Conservation (phyloP, 2,113 vertebrate genomes). For the Nothobranchius kuhntae region DNA sequence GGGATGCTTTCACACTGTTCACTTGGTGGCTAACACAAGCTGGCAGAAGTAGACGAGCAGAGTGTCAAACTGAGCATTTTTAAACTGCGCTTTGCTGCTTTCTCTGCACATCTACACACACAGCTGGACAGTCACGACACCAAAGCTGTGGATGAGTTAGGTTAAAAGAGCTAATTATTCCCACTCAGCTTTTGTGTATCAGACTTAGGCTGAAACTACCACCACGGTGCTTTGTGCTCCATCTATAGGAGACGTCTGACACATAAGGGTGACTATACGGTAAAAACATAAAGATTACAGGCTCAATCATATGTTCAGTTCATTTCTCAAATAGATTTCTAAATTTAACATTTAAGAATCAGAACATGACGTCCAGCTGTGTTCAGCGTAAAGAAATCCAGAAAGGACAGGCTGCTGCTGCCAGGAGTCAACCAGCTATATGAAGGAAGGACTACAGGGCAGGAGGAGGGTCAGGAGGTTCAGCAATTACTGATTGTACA, state of each 20-base stretch:
- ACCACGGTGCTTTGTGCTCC: not conserved
- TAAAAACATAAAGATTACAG: not conserved
- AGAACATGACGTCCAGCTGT: slow-evolving; percentile 5
- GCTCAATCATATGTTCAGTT: too few species aligned
- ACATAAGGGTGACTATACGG: not conserved
- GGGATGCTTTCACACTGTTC: not conserved
- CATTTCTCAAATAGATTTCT: slow-evolving; percentile 11
- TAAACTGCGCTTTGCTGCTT: not conserved
- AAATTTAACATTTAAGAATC: slow-evolving; percentile 12
- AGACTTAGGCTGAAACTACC: not conserved
- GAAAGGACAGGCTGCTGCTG: slow-evolving; percentile 18
- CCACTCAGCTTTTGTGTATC: not conserved
- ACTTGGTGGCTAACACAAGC: not conserved
- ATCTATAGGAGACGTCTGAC: not conserved
- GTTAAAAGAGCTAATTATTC: not conserved
- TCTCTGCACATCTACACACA: not conserved
- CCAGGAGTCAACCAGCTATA: slow-evolving; percentile 28
- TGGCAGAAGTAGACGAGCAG: not conserved
- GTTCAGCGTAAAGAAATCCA: slow-evolving; percentile 13
- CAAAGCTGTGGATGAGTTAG: slow-evolving; percentile 15
- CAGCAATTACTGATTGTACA: slow-evolving; percentile 36
- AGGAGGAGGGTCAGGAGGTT: slow-evolving; percentile 23
- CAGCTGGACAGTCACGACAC: slow-evolving; percentile 7
- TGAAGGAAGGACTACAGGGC: slow-evolving; percentile 28
- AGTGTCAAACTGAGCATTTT: slow-evolving; percentile 1